Base-by-base conservation (phyloP, 2,888 invertebrate species). In the Protophormia terraenovae region DNA sequence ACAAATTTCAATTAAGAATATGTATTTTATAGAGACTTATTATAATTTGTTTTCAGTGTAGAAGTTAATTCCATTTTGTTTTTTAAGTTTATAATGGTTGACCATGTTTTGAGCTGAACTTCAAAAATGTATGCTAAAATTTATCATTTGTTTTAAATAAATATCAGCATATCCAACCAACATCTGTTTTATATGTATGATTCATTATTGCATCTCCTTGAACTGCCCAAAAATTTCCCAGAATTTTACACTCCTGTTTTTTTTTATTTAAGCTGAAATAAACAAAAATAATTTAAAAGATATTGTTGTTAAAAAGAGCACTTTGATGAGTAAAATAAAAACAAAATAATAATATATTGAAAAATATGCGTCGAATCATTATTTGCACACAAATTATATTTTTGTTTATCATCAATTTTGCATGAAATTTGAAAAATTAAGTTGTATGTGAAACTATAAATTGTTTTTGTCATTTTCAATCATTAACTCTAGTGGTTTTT, bases 401-500 rank as follows among this genome's bases (percentile, higher is more conserved):
- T 79, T 55, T 47, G 41, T 35, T 66, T 58, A 80, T 73, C 35
- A 73, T 66, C 16, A 35, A 45, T 47, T 73, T 73, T 66, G 53
- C 64, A 73, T 66, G 66, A 58, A 66, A 16, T 45, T 35, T 62
- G 16, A 80, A 72, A 66, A 80, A 47, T 47, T 53, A 64, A 41
- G 24, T 35, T 78, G 60, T 67, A 64, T 66, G 32, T 47, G 47
- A 75, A 83, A 77, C 45, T 41, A 60, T 38, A 75, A 83, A 55
- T 75, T 75, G 60, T 69, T 80, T 67, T 69, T 84, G 41, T 71
- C 38, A 35, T 64, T 64, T 80, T 58, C 55, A 72, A 67, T 84
- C 64, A 76, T 84, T 84, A 84, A 85, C 58, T 80, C 27, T 19
- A 64, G 72, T 66, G 73, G 67, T 66, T 66, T 55, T 38, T 53